phyloP scores from a whole-genome alignment of 2,113 vertebrate species.

The Manacus vitellinus region DNA sequence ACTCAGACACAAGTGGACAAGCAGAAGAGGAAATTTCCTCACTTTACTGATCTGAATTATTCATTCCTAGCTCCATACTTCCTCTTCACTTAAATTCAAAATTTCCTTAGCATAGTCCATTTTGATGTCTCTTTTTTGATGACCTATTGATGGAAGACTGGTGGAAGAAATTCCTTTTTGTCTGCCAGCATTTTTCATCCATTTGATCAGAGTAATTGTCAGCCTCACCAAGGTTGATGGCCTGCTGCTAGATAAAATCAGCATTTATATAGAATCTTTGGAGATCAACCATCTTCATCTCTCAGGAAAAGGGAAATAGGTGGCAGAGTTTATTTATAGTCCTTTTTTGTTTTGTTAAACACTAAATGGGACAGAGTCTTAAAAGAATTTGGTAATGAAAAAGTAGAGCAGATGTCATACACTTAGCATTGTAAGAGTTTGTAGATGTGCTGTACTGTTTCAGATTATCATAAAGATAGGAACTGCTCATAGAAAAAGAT shows the following conservation, averaged over 20 bases:
- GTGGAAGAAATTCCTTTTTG: not conserved
- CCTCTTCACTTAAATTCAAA: conserved; percentile 6
- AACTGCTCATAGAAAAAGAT: not conserved
- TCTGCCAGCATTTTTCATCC: conserved; percentile 50
- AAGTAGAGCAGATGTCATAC: conserved; percentile 6
- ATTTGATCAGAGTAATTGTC: conserved; percentile 56
- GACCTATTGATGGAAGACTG: not conserved
- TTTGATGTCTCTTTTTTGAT: conserved; percentile 28
- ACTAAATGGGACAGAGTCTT: conserved; percentile 42
- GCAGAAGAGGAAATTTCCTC: not conserved
- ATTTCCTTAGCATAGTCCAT: not conserved
- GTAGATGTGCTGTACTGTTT: not conserved
- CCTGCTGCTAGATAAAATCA: conserved; percentile 56
- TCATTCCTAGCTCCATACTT: not conserved
- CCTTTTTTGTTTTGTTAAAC: conserved; percentile 14
- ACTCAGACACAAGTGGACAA: not conserved
- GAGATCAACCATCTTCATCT: conserved; percentile 50
- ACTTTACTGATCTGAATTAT: not conserved
- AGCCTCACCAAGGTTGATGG: conserved; percentile 32
- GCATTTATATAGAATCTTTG: conserved; percentile 51
- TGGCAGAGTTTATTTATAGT: conserved; percentile 40
- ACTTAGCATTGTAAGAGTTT: not conserved
- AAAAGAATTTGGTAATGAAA: conserved; percentile 38
- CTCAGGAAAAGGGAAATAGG: conserved; percentile 57
- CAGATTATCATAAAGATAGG: not conserved